phyloP scores from a whole-genome alignment of 2,797 vertebrate genomes.

The Manis javanica region DNA sequence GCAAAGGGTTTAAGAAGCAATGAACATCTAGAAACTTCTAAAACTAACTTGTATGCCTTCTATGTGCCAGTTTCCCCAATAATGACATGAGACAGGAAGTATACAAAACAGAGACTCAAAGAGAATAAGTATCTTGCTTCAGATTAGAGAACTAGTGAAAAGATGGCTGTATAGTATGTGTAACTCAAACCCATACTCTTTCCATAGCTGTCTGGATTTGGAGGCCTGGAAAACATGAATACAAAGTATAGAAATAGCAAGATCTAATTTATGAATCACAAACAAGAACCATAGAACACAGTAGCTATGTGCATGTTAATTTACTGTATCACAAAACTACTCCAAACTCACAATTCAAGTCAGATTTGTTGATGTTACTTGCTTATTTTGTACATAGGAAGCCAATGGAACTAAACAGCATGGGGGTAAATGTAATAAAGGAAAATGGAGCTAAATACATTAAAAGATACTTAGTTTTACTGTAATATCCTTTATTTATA shows the following conservation, averaged over 20 bases:
- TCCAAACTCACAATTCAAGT: conserved; percentile 58
- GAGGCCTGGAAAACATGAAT: conserved; percentile 16
- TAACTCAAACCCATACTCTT: conserved; percentile 34
- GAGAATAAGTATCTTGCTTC: conserved; percentile 4
- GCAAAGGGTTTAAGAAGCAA: conserved; percentile 32
- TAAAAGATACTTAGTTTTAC: conserved; percentile 46
- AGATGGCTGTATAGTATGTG: background rate
- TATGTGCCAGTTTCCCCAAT: conserved; percentile 33
- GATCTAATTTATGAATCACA: conserved; percentile 51
- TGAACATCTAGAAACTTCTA: conserved; percentile 50
- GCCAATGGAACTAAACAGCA: conserved; percentile 55
- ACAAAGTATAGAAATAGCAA: conserved; percentile 32
- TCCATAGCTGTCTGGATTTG: background rate
- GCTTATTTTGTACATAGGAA: conserved; percentile 48
- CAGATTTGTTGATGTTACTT: conserved; percentile 37
- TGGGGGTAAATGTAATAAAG: background rate
- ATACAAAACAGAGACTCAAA: conserved; percentile 49
- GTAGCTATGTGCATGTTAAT: background rate
- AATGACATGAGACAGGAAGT: conserved; percentile 50
- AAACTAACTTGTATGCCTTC: conserved; percentile 54
- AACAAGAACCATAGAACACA: conserved; percentile 39
- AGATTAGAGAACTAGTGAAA: conserved; percentile 44
- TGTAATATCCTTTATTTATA: conserved; percentile 32
- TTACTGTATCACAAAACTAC: background rate
- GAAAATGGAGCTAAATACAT: conserved; percentile 9